A percentile compares a stretch with the other conserved stretches of the same genome.
phyloP scores from a whole-genome alignment of 2,888 invertebrate species.

The Cyaniris semiargus region DNA sequence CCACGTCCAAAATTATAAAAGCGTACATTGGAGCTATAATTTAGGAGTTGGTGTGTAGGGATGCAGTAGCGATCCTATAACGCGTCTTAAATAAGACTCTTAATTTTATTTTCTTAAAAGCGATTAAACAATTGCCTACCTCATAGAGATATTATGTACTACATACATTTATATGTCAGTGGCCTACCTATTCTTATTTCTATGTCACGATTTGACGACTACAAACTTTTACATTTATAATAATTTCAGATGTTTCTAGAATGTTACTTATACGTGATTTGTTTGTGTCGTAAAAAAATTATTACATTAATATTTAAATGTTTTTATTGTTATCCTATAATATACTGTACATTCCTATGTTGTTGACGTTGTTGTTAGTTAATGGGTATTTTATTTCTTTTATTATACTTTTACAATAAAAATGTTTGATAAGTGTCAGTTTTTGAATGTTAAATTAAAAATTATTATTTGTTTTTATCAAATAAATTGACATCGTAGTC shows the following conservation, averaged over 20 bases:
- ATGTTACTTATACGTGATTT: background rate
- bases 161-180: too few relatives aligned
- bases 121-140: too few relatives aligned
- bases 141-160: too few relatives aligned
- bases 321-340: background rate
- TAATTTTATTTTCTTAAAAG: too few relatives aligned
- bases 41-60: too few relatives aligned
- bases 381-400: background rate
- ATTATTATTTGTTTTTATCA: background rate
- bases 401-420: background rate
- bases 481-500: background rate
- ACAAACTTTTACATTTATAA: background rate
- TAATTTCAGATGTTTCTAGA: background rate
- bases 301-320: conserved; percentile 4
- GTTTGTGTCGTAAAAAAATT: background rate
- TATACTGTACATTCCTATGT: background rate
- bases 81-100: too few relatives aligned
- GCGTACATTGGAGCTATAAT: too few relatives aligned
- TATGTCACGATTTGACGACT: background rate
- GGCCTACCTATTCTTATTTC: too few relatives aligned
- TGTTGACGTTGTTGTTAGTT: background rate
- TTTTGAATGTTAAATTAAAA: background rate
- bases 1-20: too few relatives aligned
- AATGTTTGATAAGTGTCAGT: background rate
- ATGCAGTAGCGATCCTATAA: too few relatives aligned